Evolutionary conservation across 1,140 invertebrate species (phyloP).

Genomic region (Hyphantria cunea): DNA sequence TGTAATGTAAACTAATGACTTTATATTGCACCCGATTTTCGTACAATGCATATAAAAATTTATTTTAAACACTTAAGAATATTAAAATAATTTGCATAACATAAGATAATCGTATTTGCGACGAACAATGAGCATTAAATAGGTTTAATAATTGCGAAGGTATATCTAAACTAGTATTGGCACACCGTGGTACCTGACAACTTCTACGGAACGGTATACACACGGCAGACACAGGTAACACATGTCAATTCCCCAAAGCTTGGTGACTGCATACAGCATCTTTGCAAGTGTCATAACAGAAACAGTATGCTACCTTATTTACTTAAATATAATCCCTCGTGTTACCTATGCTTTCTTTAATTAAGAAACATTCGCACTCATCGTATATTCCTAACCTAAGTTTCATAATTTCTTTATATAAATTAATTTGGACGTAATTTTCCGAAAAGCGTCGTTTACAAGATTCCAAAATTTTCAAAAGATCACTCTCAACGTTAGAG

Average conservation of each 20-base stretch:
- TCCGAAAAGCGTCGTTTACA: constrained; percentile 24
- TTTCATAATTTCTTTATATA: constrained; percentile 23
- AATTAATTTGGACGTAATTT: constrained; percentile 29
- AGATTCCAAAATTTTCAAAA: constrained; percentile 17
- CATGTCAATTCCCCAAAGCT: background rate
- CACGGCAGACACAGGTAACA: constrained; percentile 4
- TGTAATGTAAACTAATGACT: no score
- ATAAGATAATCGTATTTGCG: no score
- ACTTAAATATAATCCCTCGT: background rate
- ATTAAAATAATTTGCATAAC: no score
- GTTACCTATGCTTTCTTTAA: background rate
- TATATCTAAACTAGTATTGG: constrained; percentile 18
- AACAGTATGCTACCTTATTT: no score
- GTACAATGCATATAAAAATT: no score
- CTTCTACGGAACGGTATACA: background rate
- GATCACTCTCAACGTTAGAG: constrained; percentile 19
- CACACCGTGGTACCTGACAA: constrained; percentile 11
- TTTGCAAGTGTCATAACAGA: no score
- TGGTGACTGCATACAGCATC: background rate
- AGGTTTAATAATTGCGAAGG: background rate
- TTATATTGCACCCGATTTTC: no score
- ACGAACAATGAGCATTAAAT: background rate
- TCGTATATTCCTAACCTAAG: constrained; percentile 10
- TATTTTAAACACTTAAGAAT: no score
- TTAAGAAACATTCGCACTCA: constrained; percentile 8